A percentile compares a stretch with the other conserved stretches of the same genome.
Evolutionary conservation across 2,113 vertebrate genomes (phyloP).

Genomic region (Triplophysa rosa): DNA sequence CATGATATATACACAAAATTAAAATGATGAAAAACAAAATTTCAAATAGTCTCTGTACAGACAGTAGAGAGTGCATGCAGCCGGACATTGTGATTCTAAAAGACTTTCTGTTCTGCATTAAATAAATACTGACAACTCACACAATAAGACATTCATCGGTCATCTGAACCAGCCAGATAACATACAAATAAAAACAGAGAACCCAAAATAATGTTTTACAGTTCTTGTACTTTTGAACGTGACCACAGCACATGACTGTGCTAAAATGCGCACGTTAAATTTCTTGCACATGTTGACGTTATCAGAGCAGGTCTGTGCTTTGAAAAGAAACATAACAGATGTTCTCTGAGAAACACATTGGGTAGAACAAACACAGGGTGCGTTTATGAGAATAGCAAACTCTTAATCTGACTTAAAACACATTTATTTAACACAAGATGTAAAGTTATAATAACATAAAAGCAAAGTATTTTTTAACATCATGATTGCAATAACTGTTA

Average conservation of each 20-base stretch:
- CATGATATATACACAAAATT: conserved; percentile 15
- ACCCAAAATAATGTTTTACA: conserved; percentile 5
- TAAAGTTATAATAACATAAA: not conserved
- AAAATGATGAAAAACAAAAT: conserved; percentile 12
- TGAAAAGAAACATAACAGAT: not conserved
- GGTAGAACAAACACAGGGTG: not conserved
- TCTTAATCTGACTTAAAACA: not conserved
- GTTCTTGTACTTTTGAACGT: not conserved
- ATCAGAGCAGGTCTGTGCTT: not conserved
- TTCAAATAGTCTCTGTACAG: conserved; percentile 25
- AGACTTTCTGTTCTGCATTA: conserved; percentile 12
- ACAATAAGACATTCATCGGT: conserved; percentile 33
- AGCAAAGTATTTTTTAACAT: not conserved
- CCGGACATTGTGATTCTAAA: conserved; percentile 17
- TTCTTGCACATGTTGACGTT: not conserved
- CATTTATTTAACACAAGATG: not conserved
- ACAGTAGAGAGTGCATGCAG: conserved; percentile 34
- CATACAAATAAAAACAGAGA: conserved; percentile 62
- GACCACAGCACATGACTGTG: conserved; percentile 22
- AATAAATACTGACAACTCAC: conserved; percentile 44
- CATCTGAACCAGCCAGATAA: conserved; percentile 75
- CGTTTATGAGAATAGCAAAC: no score
- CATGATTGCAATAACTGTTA: conserved; percentile 15
- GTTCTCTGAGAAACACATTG: not conserved
- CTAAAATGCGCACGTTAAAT: not conserved